Evolutionary conservation across 2,888 invertebrate genomes (phyloP).

Genomic region (Heteromurus nitidus): DNA sequence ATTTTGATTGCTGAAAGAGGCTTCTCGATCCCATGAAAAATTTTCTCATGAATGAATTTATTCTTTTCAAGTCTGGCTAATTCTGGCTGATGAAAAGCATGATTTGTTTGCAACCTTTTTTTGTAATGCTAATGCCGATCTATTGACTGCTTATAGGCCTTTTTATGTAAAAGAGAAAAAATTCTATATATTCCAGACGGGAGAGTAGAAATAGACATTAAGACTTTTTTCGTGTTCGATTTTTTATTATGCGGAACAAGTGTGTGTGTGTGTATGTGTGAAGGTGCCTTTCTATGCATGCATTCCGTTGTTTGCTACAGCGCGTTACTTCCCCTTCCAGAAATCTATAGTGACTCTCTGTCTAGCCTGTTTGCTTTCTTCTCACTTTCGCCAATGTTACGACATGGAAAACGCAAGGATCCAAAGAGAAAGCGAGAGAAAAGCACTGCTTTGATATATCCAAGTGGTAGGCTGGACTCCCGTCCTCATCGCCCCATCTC

Average conservation of each 20-base stretch:
- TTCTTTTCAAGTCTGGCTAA: constrained; percentile 45
- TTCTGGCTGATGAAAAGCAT: constrained; percentile 37
- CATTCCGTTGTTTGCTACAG: constrained; percentile 7
- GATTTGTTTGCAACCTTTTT: constrained; percentile 3
- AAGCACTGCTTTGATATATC: background rate
- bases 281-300: background rate
- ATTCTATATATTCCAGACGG: background rate
- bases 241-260: constrained; percentile 10
- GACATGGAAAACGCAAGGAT: background rate
- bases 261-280: too few relatives aligned
- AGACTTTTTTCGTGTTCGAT: constrained; percentile 43
- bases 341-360: background rate
- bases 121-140: constrained; percentile 50
- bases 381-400: constrained; percentile 2
- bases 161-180: background rate
- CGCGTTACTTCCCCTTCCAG: constrained; percentile 15
- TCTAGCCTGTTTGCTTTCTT: background rate
- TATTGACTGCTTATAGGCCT: background rate
- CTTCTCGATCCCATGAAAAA: constrained; percentile 40
- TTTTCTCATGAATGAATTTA: constrained; percentile 26
- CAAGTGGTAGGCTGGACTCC: too few relatives aligned
- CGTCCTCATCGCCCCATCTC: background rate
- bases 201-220: constrained; percentile 17
- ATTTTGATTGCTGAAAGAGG: constrained; percentile 50
- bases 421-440: background rate